A percentile compares a stretch with the other conserved stretches of the same genome.
Evolutionary conservation across 1,140 invertebrate species (phyloP).

Genomic region (Aphelenchoides fujianensis): DNA sequence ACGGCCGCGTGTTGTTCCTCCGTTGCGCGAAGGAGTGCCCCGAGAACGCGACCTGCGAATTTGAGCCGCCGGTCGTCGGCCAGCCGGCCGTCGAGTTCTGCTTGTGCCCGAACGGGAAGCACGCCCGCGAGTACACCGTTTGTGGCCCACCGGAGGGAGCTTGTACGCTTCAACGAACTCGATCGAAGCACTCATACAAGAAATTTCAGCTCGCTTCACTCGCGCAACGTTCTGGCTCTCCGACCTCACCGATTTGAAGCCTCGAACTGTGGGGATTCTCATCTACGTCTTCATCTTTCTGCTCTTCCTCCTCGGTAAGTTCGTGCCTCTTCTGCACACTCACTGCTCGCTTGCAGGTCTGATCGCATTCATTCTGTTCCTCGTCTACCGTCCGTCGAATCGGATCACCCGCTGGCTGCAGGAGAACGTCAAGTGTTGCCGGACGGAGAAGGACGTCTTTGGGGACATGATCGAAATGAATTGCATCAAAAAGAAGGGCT

Average conservation of each 20-base stretch:
- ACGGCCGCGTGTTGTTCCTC: conserved; percentile 32
- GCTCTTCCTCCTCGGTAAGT: conserved; percentile 4
- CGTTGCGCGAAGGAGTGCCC: conserved; percentile 31
- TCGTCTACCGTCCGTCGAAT: conserved; percentile 13
- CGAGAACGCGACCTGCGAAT: conserved; percentile 26
- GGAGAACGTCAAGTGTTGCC: not conserved
- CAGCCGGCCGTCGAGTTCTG: conserved; percentile 20
- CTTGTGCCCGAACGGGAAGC: conserved; percentile 29
- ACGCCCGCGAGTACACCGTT: not conserved
- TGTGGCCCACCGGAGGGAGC: conserved; percentile 2
- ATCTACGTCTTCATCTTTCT: not conserved
- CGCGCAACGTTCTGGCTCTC: not conserved
- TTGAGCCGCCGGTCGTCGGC: conserved; percentile 29
- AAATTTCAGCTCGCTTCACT: conserved; percentile 6
- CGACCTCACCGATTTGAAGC: not conserved
- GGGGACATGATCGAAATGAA: not conserved
- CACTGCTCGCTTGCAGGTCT: not conserved
- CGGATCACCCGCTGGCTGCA: not conserved
- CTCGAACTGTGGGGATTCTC: not conserved
- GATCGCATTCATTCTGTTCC: conserved; percentile 16
- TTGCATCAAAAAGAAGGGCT: not conserved
- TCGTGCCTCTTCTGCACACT: too few relatives aligned
- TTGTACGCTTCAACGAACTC: conserved; percentile 7
- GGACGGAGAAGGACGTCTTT: not conserved
- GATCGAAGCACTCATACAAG: conserved; percentile 12